Evolutionary conservation across 2,888 invertebrate species (phyloP).

Genomic region (Drosophila siamana): DNA sequence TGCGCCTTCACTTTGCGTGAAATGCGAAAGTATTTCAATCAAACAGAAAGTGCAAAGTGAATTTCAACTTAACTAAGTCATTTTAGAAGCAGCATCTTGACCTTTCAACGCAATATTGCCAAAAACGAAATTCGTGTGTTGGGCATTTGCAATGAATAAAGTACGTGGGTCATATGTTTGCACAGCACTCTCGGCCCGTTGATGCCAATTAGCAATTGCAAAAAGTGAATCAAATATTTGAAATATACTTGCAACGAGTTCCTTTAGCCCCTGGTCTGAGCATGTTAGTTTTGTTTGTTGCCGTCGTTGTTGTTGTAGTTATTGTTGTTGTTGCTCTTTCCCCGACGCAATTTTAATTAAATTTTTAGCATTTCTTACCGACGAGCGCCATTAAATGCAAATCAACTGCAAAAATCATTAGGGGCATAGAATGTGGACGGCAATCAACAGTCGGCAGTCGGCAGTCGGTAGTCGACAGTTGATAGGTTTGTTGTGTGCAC

Average conservation of each 20-base stretch:
- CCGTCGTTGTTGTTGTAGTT: no score
- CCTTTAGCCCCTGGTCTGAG: conserved; percentile 10
- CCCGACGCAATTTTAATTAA: conserved; percentile 66
- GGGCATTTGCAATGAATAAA: background rate
- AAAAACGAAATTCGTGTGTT: background rate
- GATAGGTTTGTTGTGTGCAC: no score
- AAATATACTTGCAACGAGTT: background rate
- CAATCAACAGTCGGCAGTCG: no score
- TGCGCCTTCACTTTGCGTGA: no score
- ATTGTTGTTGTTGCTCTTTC: conserved; percentile 32
- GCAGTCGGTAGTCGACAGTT: no score
- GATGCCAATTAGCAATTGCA: background rate
- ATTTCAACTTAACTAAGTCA: no score
- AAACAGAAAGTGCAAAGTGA: no score
- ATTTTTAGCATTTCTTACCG: conserved; percentile 60
- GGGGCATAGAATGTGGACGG: conserved; percentile 39
- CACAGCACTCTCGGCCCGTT: background rate
- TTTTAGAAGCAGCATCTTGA: background rate
- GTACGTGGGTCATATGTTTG: background rate
- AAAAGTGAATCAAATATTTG: conserved; percentile 1
- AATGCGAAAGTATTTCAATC: no score
- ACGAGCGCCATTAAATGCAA: conserved; percentile 60
- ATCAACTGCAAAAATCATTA: conserved; percentile 38
- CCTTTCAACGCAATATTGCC: background rate
- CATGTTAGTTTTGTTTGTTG: conserved; percentile 14